Base-by-base conservation (phyloP, 2,113 vertebrate genomes). In the Chloroceryle aenea region DNA sequence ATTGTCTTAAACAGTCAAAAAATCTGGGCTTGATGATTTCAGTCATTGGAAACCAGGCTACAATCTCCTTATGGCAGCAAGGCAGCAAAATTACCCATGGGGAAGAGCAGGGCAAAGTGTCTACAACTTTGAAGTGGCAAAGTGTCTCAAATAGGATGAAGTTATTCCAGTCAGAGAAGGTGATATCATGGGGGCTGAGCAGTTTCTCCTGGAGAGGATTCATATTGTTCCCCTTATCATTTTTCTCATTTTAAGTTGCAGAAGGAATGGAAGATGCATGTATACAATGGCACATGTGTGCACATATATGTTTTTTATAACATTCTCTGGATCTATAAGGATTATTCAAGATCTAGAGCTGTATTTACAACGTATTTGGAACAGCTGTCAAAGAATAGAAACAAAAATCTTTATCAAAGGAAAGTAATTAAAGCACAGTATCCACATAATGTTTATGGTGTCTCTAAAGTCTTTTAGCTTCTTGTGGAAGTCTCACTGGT, bases 211-310 rank as follows among this genome's bases (percentile, higher is more conserved):
- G 34, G 4, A 22, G 25, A 7, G 8, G 7, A 34, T 1, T 25
- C 6, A 7, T 50, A 11, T 38, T 48, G 30, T 62, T 58, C 6
- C 6, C 9, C 29, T 5, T 1, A 14, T n/a, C 14, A 25, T 47
- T 72, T 72, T 22, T 53, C n/a, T 64, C 17, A 72, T 13, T 8
- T 75, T 11, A 76, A 56, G 20, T 3, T n/a, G 32, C 12, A 67
- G 17, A 19, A 77, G 0, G 2, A 76, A 21, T 21, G 14, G 26
- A 79, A 56, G 2, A 4, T n/a, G 8, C 0, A 1, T 3, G 7
- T 32, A 34, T 55, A 22, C 7, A 67, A 12, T 4, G 21, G 4
- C 18, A 12, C 17, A 4, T 52, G 8, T 61, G 7, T 20, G 3
- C 3, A 26, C 1, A 16, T 3, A 9, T 2, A 12, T 38, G 32